Conservation (phyloP, 2,113 vertebrate species). For the Brachyhypopomus occidentalis region DNA sequence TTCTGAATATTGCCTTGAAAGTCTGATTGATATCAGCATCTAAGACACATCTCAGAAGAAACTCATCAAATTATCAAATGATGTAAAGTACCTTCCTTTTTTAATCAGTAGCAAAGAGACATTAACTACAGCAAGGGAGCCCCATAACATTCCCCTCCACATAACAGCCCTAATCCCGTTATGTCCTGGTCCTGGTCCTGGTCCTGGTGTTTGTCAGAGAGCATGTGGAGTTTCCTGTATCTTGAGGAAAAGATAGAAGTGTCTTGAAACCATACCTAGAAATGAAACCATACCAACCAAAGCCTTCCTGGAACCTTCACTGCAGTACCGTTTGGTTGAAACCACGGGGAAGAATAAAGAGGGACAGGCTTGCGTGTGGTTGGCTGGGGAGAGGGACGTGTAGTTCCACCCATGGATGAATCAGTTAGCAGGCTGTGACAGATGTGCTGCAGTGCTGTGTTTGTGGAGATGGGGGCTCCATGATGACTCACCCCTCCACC, state of each 20-base stretch:
- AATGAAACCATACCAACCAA: not conserved
- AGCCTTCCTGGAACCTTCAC: not conserved
- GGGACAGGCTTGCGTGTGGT: not conserved
- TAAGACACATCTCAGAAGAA: constrained; percentile 7
- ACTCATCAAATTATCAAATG: constrained; percentile 10
- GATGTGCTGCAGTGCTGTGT: not conserved
- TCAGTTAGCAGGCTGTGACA: not conserved
- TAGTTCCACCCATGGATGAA: not conserved
- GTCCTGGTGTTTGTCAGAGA: not conserved
- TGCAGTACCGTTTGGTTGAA: not conserved
- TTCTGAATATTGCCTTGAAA: constrained; percentile 3
- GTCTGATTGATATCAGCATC: not conserved
- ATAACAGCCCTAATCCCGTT: not conserved
- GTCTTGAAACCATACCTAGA: not conserved
- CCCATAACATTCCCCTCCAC: too few species aligned
- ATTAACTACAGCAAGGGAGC: not conserved
- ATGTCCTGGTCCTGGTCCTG: not conserved
- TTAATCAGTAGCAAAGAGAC: not conserved
- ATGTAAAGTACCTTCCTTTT: constrained; percentile 52
- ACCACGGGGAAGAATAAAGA: not conserved
- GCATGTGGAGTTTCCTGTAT: not conserved
- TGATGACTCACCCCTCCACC: not conserved
- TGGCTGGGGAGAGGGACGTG: not conserved
- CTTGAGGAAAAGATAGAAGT: not conserved
- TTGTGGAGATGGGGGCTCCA: not conserved